phyloP scores from a whole-genome alignment of 2,888 invertebrate species.

The Colostygia pectinataria region DNA sequence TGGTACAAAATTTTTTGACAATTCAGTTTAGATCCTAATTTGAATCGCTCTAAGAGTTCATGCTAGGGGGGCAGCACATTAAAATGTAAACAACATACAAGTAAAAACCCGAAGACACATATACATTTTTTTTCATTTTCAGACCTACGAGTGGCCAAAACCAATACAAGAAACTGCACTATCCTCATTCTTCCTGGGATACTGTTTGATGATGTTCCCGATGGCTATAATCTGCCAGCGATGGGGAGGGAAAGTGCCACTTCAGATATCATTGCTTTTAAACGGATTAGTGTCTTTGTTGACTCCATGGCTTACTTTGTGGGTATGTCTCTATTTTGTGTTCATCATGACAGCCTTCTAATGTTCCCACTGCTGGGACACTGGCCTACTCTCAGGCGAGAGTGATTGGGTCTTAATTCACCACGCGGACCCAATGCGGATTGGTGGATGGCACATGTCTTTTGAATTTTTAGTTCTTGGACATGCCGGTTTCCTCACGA shows the following conservation, averaged over 20 bases:
- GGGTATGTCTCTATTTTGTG: conserved; percentile 43
- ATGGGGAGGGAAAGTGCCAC: conserved; percentile 84
- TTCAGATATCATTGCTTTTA: conserved; percentile 62
- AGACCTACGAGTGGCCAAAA: conserved; percentile 63
- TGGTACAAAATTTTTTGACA: no score
- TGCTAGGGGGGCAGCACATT: no score
- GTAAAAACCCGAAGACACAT: no score
- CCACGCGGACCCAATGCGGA: no score
- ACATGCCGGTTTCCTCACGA: no score
- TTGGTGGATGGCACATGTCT: no score
- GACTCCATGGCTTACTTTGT: conserved; percentile 53
- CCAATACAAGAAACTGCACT: conserved; percentile 62
- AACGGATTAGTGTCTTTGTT: conserved; percentile 51
- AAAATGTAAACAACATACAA: no score
- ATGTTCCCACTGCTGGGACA: neutral
- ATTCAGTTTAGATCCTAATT: no score
- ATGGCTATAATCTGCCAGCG: conserved; percentile 83
- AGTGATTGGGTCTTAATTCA: no score
- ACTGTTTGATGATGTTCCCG: conserved; percentile 75
- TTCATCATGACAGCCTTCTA: neutral
- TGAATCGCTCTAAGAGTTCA: no score
- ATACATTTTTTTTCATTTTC: conserved; percentile 11
- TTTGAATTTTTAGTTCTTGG: no score
- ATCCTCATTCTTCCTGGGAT: conserved; percentile 80
- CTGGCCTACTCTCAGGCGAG: no score